phyloP scores from a whole-genome alignment of 2,888 invertebrate species.

The Caenorhabditis japonica region DNA sequence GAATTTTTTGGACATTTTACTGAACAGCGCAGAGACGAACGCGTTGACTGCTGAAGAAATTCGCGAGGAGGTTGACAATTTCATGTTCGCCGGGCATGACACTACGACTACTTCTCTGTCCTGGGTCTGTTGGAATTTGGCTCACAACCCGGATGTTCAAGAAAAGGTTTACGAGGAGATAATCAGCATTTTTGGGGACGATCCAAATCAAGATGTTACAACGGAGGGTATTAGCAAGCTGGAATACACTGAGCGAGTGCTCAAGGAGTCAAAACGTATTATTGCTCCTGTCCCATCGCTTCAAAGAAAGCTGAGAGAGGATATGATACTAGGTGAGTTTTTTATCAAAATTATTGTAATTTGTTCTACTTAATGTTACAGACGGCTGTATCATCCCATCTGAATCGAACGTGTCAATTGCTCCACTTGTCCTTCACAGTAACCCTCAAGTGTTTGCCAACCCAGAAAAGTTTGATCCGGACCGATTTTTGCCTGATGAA shows the following conservation, averaged over 20 bases:
- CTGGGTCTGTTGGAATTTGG: constrained; percentile 63
- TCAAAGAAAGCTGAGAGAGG: constrained; percentile 41
- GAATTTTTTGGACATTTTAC: constrained; percentile 79
- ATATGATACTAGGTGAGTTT: constrained; percentile 22
- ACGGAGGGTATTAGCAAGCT: constrained; percentile 15
- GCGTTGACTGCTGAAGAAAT: constrained; percentile 78
- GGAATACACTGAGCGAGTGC: constrained; percentile 47
- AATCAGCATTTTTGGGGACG: constrained; percentile 46
- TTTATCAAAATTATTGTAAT: not conserved
- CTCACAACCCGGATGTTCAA: constrained; percentile 58
- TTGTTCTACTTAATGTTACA: not conserved
- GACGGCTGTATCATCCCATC: constrained; percentile 18
- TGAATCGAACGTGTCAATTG: constrained; percentile 19
- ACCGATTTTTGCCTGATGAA: constrained; percentile 78
- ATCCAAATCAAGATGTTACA: constrained; percentile 57
- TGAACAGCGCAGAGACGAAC: constrained; percentile 76
- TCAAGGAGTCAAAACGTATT: constrained; percentile 65
- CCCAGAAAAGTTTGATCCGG: constrained; percentile 78
- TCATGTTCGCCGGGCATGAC: constrained; percentile 78
- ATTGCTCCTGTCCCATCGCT: constrained; percentile 64
- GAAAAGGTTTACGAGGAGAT: constrained; percentile 50
- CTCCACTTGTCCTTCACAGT: constrained; percentile 41
- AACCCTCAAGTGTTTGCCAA: constrained; percentile 59
- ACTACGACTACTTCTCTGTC: constrained; percentile 58
- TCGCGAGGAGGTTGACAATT: constrained; percentile 80